These are phyloP conservation scores for Phalacrocorax pelagicus DNA, from an alignment of 2,113 vertebrate species.

Conservation along the genomic window DNA sequence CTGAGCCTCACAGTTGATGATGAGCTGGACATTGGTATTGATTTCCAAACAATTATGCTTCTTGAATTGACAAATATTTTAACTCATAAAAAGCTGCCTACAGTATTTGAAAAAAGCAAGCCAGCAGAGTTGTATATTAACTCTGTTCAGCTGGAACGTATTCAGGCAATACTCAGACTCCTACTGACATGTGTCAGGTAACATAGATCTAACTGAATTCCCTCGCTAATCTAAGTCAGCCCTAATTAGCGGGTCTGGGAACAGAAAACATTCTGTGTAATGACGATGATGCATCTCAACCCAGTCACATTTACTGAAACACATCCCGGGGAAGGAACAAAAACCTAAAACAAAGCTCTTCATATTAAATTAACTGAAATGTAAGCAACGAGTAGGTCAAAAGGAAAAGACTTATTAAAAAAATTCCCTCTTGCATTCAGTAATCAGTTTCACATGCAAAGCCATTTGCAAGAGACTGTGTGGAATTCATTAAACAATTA, in stretches of 20 bases:
- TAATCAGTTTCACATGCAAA: slow-evolving; percentile 27
- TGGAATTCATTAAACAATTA: slow-evolving; percentile 52
- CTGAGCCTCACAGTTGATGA: background rate
- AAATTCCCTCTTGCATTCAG: background rate
- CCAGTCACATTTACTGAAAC: background rate
- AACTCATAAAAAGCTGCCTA: background rate
- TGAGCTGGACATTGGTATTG: accelerated
- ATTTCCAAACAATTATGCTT: background rate
- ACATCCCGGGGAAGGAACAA: background rate
- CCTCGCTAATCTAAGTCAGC: slow-evolving; percentile 28
- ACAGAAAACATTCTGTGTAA: background rate
- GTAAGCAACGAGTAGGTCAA: slow-evolving; percentile 5
- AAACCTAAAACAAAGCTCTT: slow-evolving; percentile 1
- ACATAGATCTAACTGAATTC: slow-evolving; percentile 10
- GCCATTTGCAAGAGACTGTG: background rate
- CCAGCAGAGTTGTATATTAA: background rate
- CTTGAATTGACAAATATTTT: background rate
- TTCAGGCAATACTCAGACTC: slow-evolving; percentile 6
- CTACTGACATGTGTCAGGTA: slow-evolving; percentile 52
- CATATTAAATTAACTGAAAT: slow-evolving; percentile 26
- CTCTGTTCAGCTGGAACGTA: background rate
- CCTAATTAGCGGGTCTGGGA: background rate
- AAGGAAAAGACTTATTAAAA: slow-evolving; percentile 33
- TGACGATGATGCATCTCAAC: background rate
- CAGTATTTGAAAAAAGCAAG: background rate